A percentile compares a stretch with the other conserved stretches of the same genome.
These are phyloP conservation scores for Brachionus manjavacas DNA, from an alignment of 1,140 invertebrate genomes.

Conservation along the genomic window DNA sequence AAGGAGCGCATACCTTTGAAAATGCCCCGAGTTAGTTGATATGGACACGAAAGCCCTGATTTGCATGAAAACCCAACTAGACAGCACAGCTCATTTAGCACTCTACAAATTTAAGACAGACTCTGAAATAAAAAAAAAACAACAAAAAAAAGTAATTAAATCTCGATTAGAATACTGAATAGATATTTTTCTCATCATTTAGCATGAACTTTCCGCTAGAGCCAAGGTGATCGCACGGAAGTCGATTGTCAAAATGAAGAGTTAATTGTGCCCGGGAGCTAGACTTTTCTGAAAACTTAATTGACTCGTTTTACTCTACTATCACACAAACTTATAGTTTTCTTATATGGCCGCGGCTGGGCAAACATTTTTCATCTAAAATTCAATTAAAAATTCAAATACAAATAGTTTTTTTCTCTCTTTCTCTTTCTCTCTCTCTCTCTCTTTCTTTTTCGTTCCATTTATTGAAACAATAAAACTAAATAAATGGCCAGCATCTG, in stretches of 20 bases:
- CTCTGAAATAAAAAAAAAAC: neutral
- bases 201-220: neutral
- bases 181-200: neutral
- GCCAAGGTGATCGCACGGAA: neutral
- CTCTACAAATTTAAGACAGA: neutral
- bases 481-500: conserved; percentile 1
- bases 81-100: neutral
- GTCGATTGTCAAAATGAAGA: neutral
- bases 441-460: neutral
- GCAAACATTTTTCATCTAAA: neutral
- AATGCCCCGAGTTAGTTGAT: neutral
- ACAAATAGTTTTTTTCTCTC: neutral
- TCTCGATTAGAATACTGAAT: neutral
- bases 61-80: neutral
- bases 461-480: neutral
- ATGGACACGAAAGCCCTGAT: neutral
- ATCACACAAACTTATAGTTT: neutral
- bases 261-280: neutral
- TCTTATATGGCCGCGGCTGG: neutral
- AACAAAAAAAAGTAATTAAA: neutral
- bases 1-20: neutral
- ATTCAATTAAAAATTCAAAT: conserved; percentile 7
- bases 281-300: neutral
- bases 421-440: neutral
- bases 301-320: neutral